Conservation (phyloP, 92 coral and sea anemone species). For the Micromussa lordhowensis region DNA sequence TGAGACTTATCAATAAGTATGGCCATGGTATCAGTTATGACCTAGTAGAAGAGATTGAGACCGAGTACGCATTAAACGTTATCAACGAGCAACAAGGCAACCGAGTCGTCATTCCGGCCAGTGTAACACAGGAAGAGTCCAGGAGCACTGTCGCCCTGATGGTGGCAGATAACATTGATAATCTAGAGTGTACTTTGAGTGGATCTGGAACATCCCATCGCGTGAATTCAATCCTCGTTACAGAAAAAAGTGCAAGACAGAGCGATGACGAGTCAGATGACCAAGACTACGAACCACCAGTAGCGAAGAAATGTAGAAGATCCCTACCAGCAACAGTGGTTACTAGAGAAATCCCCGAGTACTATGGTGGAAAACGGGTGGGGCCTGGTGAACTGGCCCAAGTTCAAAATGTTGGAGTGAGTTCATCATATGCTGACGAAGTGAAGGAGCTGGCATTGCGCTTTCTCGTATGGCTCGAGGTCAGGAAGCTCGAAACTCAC, state of each 20-base stretch:
- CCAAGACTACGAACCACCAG: conserved; percentile 52
- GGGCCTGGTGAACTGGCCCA: too few species aligned
- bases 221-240: conserved; percentile 70
- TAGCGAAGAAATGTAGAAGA: conserved; percentile 60
- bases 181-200: too few species aligned
- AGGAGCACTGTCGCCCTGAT: conserved; percentile 60
- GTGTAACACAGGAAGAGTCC: conserved; percentile 24
- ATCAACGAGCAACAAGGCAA: conserved; percentile 53
- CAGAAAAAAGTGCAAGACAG: conserved; percentile 45
- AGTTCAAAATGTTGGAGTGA: conserved; percentile 64
- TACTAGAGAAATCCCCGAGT: conserved; percentile 70
- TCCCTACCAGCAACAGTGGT: conserved; percentile 67
- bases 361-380: too few species aligned
- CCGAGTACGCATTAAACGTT: conserved; percentile 65
- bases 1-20: conserved; percentile 69
- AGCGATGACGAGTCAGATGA: conserved; percentile 38
- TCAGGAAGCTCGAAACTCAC: too few species aligned
- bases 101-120: conserved; percentile 63
- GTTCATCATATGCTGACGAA: conserved; percentile 55
- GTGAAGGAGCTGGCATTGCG: conserved; percentile 50
- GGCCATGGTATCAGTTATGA: too few species aligned
- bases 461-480: conserved; percentile 75
- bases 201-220: too few species aligned
- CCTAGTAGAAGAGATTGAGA: too few species aligned
- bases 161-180: too few species aligned